A percentile compares a stretch with the other conserved stretches of the same genome.
These are phyloP conservation scores for Yponomeuta malinellus DNA, from an alignment of 2,888 invertebrate species.

Conservation along the genomic window DNA sequence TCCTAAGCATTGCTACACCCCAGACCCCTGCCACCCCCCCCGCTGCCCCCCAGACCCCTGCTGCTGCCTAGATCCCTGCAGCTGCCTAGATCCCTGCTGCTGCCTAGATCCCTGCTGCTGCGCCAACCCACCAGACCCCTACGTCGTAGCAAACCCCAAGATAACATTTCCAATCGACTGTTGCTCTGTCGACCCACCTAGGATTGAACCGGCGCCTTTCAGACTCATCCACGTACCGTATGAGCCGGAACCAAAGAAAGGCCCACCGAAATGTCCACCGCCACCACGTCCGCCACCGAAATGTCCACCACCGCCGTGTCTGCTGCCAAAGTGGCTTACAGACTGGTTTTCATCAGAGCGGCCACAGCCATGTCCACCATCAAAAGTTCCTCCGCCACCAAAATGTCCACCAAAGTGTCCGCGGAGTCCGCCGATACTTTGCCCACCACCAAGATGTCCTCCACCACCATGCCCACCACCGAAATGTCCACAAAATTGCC, in stretches of 20 bases:
- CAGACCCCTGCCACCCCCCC: neutral
- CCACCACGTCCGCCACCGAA: neutral
- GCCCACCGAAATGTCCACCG: neutral
- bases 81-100: neutral
- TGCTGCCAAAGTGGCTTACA: neutral
- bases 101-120: neutral
- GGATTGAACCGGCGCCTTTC: neutral
- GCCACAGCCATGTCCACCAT: too few relatives aligned
- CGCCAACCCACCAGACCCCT: neutral
- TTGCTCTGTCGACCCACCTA: neutral
- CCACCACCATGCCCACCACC: neutral
- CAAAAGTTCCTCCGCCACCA: neutral
- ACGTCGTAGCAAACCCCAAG: neutral
- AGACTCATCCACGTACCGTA: neutral
- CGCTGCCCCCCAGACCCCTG: neutral
- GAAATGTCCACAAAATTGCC: neutral
- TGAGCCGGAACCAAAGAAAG: neutral
- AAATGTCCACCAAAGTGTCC: neutral
- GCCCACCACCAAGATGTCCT: too few relatives aligned
- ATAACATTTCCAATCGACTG: neutral
- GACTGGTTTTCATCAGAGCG: too few relatives aligned
- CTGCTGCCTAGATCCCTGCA: neutral
- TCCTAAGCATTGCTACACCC: neutral
- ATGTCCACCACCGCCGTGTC: neutral
- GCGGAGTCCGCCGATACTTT: neutral